phyloP scores from a whole-genome alignment of 64 coral and sea anemone genomes.

The Actinia tenebrosa region DNA sequence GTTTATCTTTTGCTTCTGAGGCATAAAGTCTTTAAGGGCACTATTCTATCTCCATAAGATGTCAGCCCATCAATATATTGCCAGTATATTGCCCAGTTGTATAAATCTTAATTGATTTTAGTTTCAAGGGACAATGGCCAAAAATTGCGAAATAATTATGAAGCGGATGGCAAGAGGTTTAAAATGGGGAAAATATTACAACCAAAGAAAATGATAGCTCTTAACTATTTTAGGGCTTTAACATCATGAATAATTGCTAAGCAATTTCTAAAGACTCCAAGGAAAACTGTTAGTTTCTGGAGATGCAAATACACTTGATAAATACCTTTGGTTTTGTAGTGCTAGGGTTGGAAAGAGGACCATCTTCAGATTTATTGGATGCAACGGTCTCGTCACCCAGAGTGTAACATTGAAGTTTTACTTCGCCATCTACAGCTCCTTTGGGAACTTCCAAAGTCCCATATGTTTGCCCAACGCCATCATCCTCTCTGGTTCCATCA shows the following conservation, averaged over 20 bases:
- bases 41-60: too few species aligned
- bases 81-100: too few species aligned
- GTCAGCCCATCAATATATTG: too few species aligned
- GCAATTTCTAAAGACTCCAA: neutral
- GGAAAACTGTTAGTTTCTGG: neutral
- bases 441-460: constrained; percentile 63
- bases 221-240: neutral
- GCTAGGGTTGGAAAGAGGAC: constrained; percentile 56
- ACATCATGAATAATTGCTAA: neutral
- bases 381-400: constrained; percentile 45
- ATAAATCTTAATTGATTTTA: too few species aligned
- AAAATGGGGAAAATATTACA: too few species aligned
- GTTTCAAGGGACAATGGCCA: too few species aligned
- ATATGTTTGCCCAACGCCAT: constrained; percentile 69
- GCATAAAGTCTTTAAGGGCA: too few species aligned
- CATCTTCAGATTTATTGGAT: constrained; percentile 52
- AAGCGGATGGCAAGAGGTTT: too few species aligned
- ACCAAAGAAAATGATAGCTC: too few species aligned
- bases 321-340: constrained; percentile 70
- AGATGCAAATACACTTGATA: neutral
- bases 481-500: constrained; percentile 58
- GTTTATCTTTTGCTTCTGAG: too few species aligned
- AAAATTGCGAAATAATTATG: too few species aligned
- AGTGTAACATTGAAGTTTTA: constrained; percentile 64
- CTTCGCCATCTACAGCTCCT: constrained; percentile 59